Evolutionary conservation across 64 coral and sea anemone genomes (phyloP).

Genomic region (Pocillopora damicornis): DNA sequence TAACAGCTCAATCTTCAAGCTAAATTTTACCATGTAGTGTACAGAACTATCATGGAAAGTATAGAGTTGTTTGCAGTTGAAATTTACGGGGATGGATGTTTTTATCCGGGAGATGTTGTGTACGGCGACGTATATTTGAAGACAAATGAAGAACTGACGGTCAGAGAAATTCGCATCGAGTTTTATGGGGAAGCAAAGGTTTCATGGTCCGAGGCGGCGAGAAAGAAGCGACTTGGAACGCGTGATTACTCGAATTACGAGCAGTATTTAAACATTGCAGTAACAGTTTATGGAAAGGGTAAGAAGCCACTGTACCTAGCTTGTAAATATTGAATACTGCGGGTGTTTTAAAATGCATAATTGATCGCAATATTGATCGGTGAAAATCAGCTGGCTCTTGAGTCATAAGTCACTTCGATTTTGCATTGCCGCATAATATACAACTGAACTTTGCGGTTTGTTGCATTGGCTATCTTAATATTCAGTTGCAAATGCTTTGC

Average conservation of each 20-base stretch:
- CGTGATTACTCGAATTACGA: constrained; percentile 17
- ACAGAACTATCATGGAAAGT: not conserved
- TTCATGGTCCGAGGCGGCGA: constrained; percentile 7
- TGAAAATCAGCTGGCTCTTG: too few species aligned
- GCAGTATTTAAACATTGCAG: constrained; percentile 40
- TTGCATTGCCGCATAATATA: too few species aligned
- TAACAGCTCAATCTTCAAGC: not conserved
- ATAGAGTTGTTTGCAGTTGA: constrained; percentile 41
- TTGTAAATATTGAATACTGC: not conserved
- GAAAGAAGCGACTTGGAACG: not conserved
- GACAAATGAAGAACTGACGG: constrained; percentile 19
- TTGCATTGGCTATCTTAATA: too few species aligned
- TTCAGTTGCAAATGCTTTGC: too few species aligned
- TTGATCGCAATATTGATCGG: not conserved
- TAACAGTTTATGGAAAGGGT: constrained; percentile 34
- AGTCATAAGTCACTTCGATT: too few species aligned
- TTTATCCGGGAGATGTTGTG: constrained; percentile 24
- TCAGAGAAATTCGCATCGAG: constrained; percentile 34
- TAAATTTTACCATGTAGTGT: not conserved
- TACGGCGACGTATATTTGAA: constrained; percentile 26
- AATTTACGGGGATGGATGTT: constrained; percentile 37
- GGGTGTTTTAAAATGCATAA: not conserved
- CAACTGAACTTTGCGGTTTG: too few species aligned
- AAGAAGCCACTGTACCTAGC: not conserved
- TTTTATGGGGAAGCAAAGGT: constrained; percentile 36